These are phyloP conservation scores for Neodiprion virginianus DNA, from an alignment of 1,140 invertebrate species.

Conservation along the genomic window DNA sequence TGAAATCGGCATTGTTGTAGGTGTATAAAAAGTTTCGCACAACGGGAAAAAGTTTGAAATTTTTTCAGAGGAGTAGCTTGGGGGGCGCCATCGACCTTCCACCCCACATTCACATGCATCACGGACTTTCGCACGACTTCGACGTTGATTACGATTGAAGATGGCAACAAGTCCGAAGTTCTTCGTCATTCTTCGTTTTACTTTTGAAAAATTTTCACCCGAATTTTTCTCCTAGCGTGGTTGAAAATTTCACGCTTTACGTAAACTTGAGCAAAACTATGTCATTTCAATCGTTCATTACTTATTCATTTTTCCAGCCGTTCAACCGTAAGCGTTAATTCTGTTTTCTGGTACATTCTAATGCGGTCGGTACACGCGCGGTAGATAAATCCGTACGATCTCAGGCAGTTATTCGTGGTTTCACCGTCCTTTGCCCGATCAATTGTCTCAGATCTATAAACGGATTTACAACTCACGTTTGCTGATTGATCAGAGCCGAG, in stretches of 20 bases:
- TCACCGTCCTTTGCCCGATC: not conserved
- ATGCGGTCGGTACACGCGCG: too few species aligned
- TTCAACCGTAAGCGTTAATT: too few species aligned
- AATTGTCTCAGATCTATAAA: not conserved
- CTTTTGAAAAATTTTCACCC: too few species aligned
- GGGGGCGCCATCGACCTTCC: slow-evolving; percentile 56
- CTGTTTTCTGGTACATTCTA: too few species aligned
- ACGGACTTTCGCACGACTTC: slow-evolving; percentile 38
- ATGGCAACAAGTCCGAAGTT: slow-evolving; percentile 19
- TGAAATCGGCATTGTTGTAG: slow-evolving; percentile 8
- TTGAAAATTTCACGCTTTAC: too few species aligned
- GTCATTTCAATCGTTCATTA: too few species aligned
- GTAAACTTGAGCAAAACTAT: too few species aligned
- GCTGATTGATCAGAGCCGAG: not conserved
- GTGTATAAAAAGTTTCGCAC: too few species aligned
- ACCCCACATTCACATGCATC: slow-evolving; percentile 58
- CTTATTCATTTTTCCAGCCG: too few species aligned
- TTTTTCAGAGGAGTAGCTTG: slow-evolving; percentile 55
- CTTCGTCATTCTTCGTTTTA: too few species aligned
- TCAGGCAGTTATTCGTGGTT: not conserved
- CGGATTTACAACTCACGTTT: not conserved
- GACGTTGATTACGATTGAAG: slow-evolving; percentile 53
- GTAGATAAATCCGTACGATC: not conserved
- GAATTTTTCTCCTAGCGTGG: too few species aligned
- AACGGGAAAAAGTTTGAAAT: not conserved